These are phyloP conservation scores for Pyrocephalus nanus DNA, from an alignment of 2,797 vertebrate genomes.

Conservation along the genomic window DNA sequence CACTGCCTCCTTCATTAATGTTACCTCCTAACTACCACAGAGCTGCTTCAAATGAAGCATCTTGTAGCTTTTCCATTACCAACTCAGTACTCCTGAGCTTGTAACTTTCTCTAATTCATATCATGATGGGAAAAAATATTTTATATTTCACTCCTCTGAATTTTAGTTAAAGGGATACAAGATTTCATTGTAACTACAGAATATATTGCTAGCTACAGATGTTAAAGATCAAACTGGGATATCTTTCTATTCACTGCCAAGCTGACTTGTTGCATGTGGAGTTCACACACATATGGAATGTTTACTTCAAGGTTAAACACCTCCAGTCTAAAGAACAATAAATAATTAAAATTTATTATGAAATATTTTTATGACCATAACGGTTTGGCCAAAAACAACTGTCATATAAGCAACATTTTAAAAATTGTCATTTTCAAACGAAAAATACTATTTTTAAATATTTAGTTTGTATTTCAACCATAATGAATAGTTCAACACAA, in stretches of 20 bases:
- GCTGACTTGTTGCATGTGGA: background rate
- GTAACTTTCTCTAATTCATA: conserved; percentile 25
- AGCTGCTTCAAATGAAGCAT: conserved; percentile 29
- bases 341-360: background rate
- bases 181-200: background rate
- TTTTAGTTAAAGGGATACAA: conserved; percentile 14
- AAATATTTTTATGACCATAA: background rate
- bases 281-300: background rate
- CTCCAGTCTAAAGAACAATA: background rate
- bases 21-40: conserved; percentile 46
- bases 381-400: background rate
- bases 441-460: background rate
- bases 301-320: background rate
- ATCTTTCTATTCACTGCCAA: background rate
- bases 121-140: background rate
- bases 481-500: background rate
- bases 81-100: conserved; percentile 4
- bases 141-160: conserved; percentile 15
- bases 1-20: conserved; percentile 38
- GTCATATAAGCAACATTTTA: background rate
- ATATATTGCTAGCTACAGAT: background rate
- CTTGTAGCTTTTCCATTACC: conserved; percentile 29
- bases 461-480: background rate
- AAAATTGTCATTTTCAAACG: background rate
- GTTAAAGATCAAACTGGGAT: background rate